Conservation (phyloP, 2,888 invertebrate genomes). For the Pardosa pseudoannulata region DNA sequence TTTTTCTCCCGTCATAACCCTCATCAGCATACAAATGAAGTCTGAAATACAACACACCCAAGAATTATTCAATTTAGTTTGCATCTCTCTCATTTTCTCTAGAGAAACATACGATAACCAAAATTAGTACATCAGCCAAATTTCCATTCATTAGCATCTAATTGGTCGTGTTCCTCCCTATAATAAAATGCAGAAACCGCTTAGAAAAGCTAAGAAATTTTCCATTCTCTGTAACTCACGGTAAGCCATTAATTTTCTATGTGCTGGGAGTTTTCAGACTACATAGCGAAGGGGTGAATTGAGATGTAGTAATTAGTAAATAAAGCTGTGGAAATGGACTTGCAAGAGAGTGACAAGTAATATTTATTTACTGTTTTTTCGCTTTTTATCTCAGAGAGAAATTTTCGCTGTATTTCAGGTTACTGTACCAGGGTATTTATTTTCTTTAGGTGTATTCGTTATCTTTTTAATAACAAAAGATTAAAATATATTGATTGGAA, state of each 20-base stretch:
- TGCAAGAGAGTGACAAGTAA: too few relatives aligned
- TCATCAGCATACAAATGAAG: not conserved
- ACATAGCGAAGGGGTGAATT: not conserved
- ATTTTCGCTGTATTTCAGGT: too few relatives aligned
- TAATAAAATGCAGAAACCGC: not conserved
- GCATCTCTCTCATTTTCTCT: not conserved
- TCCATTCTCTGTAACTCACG: not conserved
- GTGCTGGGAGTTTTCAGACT: not conserved
- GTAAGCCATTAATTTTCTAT: not conserved
- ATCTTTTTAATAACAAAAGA: too few relatives aligned
- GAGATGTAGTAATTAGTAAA: not conserved
- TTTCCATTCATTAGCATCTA: not conserved
- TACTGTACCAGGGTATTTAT: too few relatives aligned
- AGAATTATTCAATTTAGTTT: not conserved
- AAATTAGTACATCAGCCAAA: slow-evolving; percentile 12
- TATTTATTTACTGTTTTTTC: too few relatives aligned
- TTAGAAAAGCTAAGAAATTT: not conserved
- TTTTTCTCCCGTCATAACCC: not conserved
- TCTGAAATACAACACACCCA: not conserved
- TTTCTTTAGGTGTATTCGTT: too few relatives aligned
- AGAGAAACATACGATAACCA: not conserved
- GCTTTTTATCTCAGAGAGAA: too few relatives aligned
- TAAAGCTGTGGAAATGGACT: too few relatives aligned
- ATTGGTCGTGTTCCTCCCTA: not conserved
- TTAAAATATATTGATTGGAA: too few relatives aligned